A percentile compares a stretch with the other conserved stretches of the same genome.
Conservation (phyloP, 2,113 vertebrate species). For the Saccopteryx bilineata region DNA sequence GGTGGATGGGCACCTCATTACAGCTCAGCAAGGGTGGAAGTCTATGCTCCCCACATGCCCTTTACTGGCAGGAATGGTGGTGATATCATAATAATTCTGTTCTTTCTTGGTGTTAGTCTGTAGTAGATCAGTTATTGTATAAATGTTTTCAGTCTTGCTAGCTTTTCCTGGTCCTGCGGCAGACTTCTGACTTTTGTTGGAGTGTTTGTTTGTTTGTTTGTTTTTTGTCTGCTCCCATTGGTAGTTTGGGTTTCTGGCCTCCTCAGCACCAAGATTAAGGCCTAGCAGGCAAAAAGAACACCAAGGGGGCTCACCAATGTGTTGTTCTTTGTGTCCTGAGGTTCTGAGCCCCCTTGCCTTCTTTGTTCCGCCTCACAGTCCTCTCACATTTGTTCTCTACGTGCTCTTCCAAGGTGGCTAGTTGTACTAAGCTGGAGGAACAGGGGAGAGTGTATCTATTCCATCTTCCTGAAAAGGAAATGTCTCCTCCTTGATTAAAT, state of each 20-base stretch:
- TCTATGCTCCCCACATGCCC: background rate
- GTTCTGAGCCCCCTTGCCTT: background rate
- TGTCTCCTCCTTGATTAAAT: constrained; percentile 22
- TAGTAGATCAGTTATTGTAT: background rate
- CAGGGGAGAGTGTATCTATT: constrained; percentile 12
- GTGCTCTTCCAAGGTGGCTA: background rate
- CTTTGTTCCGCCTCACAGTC: background rate
- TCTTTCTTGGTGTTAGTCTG: background rate
- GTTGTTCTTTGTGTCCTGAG: background rate
- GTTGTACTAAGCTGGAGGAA: background rate
- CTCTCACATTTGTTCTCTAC: background rate
- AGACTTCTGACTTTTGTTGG: background rate
- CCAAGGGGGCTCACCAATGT: background rate
- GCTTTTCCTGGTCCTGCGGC: background rate
- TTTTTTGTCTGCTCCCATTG: background rate
- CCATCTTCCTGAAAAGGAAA: background rate
- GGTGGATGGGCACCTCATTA: background rate
- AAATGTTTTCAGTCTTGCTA: background rate
- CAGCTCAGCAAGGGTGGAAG: background rate
- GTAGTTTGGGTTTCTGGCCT: background rate
- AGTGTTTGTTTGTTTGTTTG: too few relatives aligned
- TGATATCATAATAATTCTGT: background rate
- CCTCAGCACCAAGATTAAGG: background rate
- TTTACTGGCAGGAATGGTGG: background rate
- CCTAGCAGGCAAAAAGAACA: background rate